Base-by-base conservation (phyloP, 2,888 invertebrate genomes). In the Vannuccia rotundouncinata region DNA sequence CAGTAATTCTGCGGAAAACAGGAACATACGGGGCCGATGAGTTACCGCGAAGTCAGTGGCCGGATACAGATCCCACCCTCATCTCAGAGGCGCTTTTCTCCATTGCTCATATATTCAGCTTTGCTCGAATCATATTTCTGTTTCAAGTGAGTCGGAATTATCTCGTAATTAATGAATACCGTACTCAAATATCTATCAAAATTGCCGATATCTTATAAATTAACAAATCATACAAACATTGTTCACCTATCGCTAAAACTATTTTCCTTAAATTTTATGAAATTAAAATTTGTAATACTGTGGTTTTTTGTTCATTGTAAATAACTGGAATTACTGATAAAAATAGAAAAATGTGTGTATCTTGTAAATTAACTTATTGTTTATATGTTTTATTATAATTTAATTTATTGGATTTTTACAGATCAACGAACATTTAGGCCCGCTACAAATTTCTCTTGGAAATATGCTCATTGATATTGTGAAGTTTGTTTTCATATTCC, bases 381-480 rank as follows among this genome's bases (percentile, higher is more conserved):
- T 78, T 90, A 90, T 83, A 89, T 90, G 59, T 90, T 90, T 85
- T 89, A 89, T 81, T 90, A 90, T 83, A 90, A 90, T 0, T 83
- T 90, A 45, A 90, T 90, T 82, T 90, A 90, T 82, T 90, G 89
- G 83, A n/a, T 84, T 90, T 73, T 90, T 90, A 83, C 90, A 90
- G 84, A 89, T 79, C 1, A 90, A 90, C 84, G 90, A 90, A 29
- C 89, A 90, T 83, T 85, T 90, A 13, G 90, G 90, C 60, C 90
- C 90, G 0, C 85, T 90, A 30, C 90, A 90, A 85, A 90, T 90
- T 76, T 89, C 89, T 0, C 85, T 88, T 0, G 90, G 90, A 5
- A 90, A 90, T 82, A 90, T 90, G 90, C 86, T 90, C 30, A 90
- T 90, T 31, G 90, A 90, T 83, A 90, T 90, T 80, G 89, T 89